Evolutionary conservation across 2,113 vertebrate species (phyloP).

Genomic region (Piprites chloris): DNA sequence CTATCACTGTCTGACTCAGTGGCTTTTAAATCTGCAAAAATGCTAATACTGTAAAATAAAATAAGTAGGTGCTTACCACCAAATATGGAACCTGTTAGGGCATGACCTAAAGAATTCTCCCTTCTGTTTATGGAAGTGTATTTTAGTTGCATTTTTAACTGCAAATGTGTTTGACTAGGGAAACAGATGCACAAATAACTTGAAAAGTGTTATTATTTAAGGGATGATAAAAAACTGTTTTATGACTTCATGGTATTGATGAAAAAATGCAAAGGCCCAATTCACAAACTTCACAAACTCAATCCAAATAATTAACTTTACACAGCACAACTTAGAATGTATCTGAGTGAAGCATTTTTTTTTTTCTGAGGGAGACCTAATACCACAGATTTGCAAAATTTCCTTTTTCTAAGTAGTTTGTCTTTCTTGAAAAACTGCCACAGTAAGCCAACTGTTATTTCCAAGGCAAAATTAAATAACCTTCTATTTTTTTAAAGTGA

Average conservation of each 20-base stretch:
- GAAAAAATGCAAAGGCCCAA: constrained; percentile 6
- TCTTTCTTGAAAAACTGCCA: constrained; percentile 63
- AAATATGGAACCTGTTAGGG: too few species aligned
- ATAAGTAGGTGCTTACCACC: too few species aligned
- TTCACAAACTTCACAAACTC: background rate
- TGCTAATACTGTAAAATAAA: too few species aligned
- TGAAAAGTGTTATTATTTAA: constrained; percentile 37
- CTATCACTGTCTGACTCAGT: too few species aligned
- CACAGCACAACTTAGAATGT: constrained; percentile 14
- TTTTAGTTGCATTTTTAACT: background rate
- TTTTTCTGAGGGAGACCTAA: constrained; percentile 34
- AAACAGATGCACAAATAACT: constrained; percentile 65
- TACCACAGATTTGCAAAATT: background rate
- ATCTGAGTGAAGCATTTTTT: background rate
- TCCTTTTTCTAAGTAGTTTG: constrained; percentile 35
- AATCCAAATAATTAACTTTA: constrained; percentile 56
- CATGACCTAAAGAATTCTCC: too few species aligned
- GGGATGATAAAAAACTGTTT: constrained; percentile 48
- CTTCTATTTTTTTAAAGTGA: background rate
- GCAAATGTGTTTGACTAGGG: constrained; percentile 34
- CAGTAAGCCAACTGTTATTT: constrained; percentile 55
- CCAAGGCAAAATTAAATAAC: constrained; percentile 14
- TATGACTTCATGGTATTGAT: constrained; percentile 9
- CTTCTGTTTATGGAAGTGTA: too few species aligned
- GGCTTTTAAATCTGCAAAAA: too few species aligned